Conservation (phyloP, 2,113 vertebrate genomes). For the Scomber colias region DNA sequence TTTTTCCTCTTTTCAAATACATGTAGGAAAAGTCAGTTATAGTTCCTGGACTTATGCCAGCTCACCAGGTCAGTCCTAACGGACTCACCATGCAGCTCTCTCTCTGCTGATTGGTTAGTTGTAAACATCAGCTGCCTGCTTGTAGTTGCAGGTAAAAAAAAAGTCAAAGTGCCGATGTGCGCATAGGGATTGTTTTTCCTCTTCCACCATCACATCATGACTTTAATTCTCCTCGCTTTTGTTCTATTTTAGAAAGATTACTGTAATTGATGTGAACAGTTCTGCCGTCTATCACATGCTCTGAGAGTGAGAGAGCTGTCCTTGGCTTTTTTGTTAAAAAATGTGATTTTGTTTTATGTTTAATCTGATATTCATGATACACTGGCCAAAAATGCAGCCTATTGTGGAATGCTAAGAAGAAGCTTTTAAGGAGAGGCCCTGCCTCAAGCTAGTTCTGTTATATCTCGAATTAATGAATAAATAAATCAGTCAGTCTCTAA, state of each 20-base stretch:
- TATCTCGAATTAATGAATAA: slow-evolving; percentile 48
- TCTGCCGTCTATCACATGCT: slow-evolving; percentile 10
- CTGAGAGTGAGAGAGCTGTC: not conserved
- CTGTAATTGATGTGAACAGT: slow-evolving; percentile 1
- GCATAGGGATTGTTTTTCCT: slow-evolving; percentile 22
- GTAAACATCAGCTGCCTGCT: not conserved
- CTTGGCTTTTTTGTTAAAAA: not conserved
- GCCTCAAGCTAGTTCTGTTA: slow-evolving; percentile 38
- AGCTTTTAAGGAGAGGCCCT: slow-evolving; percentile 21
- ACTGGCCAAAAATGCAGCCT: slow-evolving; percentile 8
- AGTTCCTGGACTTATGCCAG: slow-evolving; percentile 28
- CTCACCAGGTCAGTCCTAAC: slow-evolving; percentile 30
- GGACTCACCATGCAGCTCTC: not conserved
- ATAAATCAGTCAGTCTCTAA: slow-evolving; percentile 55
- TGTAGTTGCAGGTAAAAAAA: slow-evolving; percentile 5
- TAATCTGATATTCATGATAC: not conserved
- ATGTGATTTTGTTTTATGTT: slow-evolving; percentile 7
- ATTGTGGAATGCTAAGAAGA: slow-evolving; percentile 13
- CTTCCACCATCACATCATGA: slow-evolving; percentile 35
- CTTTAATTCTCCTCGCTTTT: slow-evolving; percentile 15
- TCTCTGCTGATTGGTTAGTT: slow-evolving; percentile 59
- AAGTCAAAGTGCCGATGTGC: slow-evolving; percentile 8
- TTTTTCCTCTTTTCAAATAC: slow-evolving; percentile 33
- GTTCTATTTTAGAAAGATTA: slow-evolving; percentile 23
- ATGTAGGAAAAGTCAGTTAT: slow-evolving; percentile 42